phyloP scores from a whole-genome alignment of 2,113 vertebrate species.

The Otis tarda region DNA sequence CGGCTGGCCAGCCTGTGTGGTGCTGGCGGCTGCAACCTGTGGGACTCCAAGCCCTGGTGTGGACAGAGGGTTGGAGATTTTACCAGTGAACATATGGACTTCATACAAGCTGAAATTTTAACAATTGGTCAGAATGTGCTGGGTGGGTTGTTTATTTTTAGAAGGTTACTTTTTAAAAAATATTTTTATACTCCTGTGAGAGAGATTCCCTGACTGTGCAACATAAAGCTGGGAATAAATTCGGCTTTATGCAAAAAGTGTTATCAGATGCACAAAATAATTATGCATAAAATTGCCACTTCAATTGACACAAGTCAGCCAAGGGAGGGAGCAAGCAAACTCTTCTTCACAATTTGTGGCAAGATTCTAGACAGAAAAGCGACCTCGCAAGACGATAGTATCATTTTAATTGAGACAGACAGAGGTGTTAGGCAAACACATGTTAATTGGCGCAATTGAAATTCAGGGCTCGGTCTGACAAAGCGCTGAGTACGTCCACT shows the following conservation, averaged over 20 bases:
- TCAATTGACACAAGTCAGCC: slow-evolving; percentile 31
- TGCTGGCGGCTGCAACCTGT: neutral
- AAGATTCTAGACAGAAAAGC: slow-evolving; percentile 45
- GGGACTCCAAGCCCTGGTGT: neutral
- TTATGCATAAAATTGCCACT: slow-evolving; percentile 40
- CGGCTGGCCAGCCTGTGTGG: rapidly evolving
- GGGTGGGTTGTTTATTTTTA: neutral
- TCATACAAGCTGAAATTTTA: neutral
- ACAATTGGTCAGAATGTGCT: neutral
- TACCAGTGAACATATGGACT: neutral
- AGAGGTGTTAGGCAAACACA: slow-evolving; percentile 40
- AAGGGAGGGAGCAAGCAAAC: neutral
- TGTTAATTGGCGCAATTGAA: slow-evolving; percentile 41
- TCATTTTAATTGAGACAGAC: slow-evolving; percentile 64
- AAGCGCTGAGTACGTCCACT: slow-evolving; percentile 15
- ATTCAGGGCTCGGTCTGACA: slow-evolving; percentile 47
- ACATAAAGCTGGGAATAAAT: neutral
- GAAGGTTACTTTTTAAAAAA: neutral
- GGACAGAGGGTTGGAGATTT: neutral
- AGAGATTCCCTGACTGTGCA: neutral
- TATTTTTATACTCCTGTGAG: neutral
- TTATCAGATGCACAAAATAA: slow-evolving; percentile 46
- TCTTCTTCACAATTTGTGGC: neutral
- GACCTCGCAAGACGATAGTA: slow-evolving; percentile 51
- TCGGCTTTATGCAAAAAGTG: neutral